phyloP scores from a whole-genome alignment of 2,888 invertebrate genomes.

The Pheosia gnoma region DNA sequence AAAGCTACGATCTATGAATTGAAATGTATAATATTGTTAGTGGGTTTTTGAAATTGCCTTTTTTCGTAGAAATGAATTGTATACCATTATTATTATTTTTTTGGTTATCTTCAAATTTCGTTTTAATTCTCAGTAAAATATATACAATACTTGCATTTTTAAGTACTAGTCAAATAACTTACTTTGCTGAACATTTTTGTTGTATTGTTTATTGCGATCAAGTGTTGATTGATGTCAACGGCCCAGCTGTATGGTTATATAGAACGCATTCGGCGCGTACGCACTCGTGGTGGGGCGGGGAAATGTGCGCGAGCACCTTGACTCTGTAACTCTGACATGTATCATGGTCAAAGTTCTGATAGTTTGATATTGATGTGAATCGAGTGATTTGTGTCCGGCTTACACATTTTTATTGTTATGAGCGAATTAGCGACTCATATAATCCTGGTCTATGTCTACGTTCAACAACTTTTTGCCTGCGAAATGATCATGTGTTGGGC shows the following conservation, averaged over 20 bases:
- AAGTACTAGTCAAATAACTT: slow-evolving; percentile 25
- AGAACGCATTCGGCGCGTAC: slow-evolving; percentile 46
- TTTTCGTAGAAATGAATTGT: too few relatives aligned
- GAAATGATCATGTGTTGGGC: not conserved
- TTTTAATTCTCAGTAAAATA: too few relatives aligned
- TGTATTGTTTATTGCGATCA: slow-evolving; percentile 50
- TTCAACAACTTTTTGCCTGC: not conserved
- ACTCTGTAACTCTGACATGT: slow-evolving; percentile 61
- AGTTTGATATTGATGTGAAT: slow-evolving; percentile 9
- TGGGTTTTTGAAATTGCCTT: too few relatives aligned
- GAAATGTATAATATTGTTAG: not conserved
- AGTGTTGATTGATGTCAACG: slow-evolving; percentile 56
- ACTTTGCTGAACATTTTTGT: slow-evolving; percentile 70
- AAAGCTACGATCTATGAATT: slow-evolving; percentile 68
- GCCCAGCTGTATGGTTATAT: slow-evolving; percentile 65
- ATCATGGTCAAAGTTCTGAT: slow-evolving; percentile 52
- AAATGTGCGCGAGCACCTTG: slow-evolving; percentile 63
- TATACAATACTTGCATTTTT: not conserved
- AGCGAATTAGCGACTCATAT: not conserved
- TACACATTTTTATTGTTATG: slow-evolving; percentile 22
- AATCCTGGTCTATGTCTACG: not conserved
- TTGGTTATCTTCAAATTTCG: too few relatives aligned
- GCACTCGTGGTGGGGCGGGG: slow-evolving; percentile 60
- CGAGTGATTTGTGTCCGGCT: slow-evolving; percentile 33
- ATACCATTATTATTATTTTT: too few relatives aligned